These are phyloP conservation scores for Sorex maritimensis DNA, from an alignment of 2,797 vertebrate species.

Conservation along the genomic window DNA sequence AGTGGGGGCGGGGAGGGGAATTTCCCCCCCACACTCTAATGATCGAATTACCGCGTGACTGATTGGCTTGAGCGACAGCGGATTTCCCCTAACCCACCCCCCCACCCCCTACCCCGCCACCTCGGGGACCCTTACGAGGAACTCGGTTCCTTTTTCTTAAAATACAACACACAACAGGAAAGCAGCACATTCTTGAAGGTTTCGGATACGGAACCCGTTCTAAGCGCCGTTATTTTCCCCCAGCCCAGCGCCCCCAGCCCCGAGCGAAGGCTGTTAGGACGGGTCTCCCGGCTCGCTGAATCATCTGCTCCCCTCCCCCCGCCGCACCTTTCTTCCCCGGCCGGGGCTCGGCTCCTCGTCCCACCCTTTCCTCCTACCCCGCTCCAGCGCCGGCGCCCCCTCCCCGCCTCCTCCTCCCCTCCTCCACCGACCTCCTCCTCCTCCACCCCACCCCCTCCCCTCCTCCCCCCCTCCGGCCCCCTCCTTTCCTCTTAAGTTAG, in stretches of 20 bases:
- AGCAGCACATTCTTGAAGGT: slow-evolving; percentile 81
- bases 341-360: no score
- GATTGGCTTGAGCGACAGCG: slow-evolving; percentile 83
- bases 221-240: slow-evolving; percentile 76
- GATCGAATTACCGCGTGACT: slow-evolving; percentile 90
- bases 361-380: background rate
- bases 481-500: slow-evolving; percentile 89
- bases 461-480: background rate
- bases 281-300: slow-evolving; percentile 68
- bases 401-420: slow-evolving; percentile 61
- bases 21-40: slow-evolving; percentile 87
- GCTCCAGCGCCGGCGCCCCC: no score
- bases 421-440: slow-evolving; percentile 85
- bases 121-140: slow-evolving; percentile 74
- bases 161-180: slow-evolving; percentile 80
- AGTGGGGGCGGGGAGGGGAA: slow-evolving; percentile 58
- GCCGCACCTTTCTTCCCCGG: slow-evolving; percentile 67
- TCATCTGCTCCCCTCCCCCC: slow-evolving; percentile 62
- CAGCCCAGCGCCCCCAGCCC: slow-evolving; percentile 68
- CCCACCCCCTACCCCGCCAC: background rate
- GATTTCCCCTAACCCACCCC: slow-evolving; percentile 20
- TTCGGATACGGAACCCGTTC: slow-evolving; percentile 81
- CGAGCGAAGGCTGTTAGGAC: slow-evolving; percentile 66
- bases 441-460: slow-evolving; percentile 66
- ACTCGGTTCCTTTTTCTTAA: slow-evolving; percentile 82